Percentiles rank a stretch among this genome's conserved stretches.
phyloP scores from a whole-genome alignment of 23 tunicate genomes.

The Aplidium turbinatum region DNA sequence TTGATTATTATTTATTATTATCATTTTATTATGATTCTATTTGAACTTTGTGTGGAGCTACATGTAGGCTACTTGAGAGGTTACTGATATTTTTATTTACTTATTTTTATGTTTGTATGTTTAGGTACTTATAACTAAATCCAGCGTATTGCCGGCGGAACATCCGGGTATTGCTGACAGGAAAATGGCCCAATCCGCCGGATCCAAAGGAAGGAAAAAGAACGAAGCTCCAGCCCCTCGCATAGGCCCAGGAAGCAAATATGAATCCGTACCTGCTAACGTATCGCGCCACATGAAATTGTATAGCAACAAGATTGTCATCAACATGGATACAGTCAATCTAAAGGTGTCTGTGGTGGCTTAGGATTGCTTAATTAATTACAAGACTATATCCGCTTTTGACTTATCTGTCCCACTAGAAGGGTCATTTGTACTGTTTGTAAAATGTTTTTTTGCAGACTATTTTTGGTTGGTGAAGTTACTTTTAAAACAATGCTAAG shows the following conservation, averaged over 20 bases:
- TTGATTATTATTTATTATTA: too few species aligned
- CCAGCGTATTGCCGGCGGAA: too few species aligned
- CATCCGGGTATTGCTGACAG: too few species aligned
- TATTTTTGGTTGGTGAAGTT: not conserved
- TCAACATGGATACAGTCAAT: constrained; percentile 75
- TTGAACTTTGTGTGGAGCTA: too few species aligned
- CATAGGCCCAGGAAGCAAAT: constrained; percentile 91
- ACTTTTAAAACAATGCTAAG: not conserved
- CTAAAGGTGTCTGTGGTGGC: constrained; percentile 44
- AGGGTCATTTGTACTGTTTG: not conserved
- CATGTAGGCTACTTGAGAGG: too few species aligned
- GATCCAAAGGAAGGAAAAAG: constrained; percentile 49
- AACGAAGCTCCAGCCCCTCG: constrained; percentile 77
- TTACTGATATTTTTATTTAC: too few species aligned
- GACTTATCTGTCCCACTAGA: too few species aligned
- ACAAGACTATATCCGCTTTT: too few species aligned
- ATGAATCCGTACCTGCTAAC: constrained; percentile 71
- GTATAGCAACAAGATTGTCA: constrained; percentile 65
- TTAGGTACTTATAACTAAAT: too few species aligned
- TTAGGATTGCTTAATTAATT: not conserved
- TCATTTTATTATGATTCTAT: too few species aligned
- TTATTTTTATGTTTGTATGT: too few species aligned
- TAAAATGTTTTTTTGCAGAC: not conserved
- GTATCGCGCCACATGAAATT: constrained; percentile 68
- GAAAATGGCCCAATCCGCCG: constrained; percentile 58